A percentile compares a stretch with the other conserved stretches of the same genome.
Conservation (phyloP, 2,888 invertebrate species). For the Buathra laborator region DNA sequence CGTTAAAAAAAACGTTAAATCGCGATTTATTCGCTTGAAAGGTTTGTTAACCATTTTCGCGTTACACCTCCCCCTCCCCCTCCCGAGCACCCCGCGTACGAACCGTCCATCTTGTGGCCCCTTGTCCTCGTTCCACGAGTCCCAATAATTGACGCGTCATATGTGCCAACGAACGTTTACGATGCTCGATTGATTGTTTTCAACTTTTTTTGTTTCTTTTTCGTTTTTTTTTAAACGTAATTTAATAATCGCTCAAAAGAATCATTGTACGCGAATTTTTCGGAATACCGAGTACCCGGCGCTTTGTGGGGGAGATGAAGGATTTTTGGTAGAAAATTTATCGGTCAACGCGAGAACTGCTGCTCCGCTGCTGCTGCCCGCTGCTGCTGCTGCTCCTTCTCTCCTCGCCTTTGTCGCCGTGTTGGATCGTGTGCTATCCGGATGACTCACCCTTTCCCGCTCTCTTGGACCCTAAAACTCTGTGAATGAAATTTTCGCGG, state of each 20-base stretch:
- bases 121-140: conserved; percentile 79
- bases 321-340: background rate
- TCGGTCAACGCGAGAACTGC: conserved; percentile 18
- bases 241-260: background rate
- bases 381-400: background rate
- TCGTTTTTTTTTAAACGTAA: background rate
- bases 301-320: background rate
- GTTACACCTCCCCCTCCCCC: conserved; percentile 33
- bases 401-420: conserved; percentile 67
- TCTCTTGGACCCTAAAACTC: conserved; percentile 62
- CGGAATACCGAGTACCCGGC: conserved; percentile 20
- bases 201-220: conserved; percentile 19
- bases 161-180: conserved; percentile 70
- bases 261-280: background rate
- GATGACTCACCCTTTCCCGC: conserved; percentile 81
- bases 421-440: conserved; percentile 57
- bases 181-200: conserved; percentile 9
- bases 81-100: conserved; percentile 72
- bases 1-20: background rate
- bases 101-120: conserved; percentile 83
- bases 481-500: conserved; percentile 12
- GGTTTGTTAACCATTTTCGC: conserved; percentile 6
- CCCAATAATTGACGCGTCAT: conserved; percentile 81
- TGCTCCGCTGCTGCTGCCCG: conserved; percentile 20
- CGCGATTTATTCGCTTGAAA: background rate